phyloP scores from a whole-genome alignment of 2,113 vertebrate species.

The Gallinago jamesoni region DNA sequence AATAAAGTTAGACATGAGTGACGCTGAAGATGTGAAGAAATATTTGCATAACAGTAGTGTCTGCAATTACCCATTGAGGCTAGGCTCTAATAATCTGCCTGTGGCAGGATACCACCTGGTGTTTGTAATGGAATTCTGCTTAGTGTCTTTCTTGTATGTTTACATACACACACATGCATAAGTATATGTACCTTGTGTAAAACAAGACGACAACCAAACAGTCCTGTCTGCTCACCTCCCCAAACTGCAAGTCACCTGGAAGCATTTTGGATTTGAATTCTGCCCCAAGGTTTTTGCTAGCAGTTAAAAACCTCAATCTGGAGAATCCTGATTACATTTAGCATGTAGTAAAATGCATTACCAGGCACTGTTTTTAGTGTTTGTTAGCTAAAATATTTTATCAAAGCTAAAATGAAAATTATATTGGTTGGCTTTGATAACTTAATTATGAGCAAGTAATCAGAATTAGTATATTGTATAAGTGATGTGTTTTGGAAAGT shows the following conservation, averaged over 20 bases:
- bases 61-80: background rate
- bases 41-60: background rate
- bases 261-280: background rate
- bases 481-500: background rate
- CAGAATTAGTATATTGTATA: background rate
- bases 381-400: background rate
- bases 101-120: background rate
- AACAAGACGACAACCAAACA: background rate
- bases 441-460: background rate
- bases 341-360: background rate
- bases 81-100: background rate
- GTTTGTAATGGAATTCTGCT: background rate
- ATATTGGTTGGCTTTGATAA: background rate
- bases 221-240: background rate
- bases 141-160: background rate
- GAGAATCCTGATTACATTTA: background rate
- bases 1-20: background rate
- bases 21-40: background rate
- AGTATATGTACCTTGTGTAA: background rate
- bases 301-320: background rate
- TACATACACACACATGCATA: background rate
- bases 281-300: background rate
- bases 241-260: background rate
- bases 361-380: background rate
- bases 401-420: background rate